Evolutionary conservation across 2,888 invertebrate species (phyloP).

Genomic region (Mycalesis mineus): DNA sequence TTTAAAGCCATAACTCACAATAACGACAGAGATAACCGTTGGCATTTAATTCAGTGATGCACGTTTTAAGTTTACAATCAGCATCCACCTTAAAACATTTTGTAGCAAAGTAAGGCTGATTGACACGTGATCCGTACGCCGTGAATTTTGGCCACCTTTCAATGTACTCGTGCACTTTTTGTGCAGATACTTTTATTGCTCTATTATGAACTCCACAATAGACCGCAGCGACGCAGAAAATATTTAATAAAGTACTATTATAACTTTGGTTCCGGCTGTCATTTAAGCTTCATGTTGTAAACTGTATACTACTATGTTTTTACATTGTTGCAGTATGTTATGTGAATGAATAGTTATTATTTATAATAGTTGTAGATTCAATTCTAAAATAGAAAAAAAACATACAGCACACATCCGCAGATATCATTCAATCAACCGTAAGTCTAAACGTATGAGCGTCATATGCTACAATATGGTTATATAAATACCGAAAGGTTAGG

Average conservation of each 20-base stretch:
- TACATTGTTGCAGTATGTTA: too few relatives aligned
- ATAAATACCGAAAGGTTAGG: too few relatives aligned
- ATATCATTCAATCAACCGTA: too few relatives aligned
- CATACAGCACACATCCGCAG: too few relatives aligned
- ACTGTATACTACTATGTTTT: neutral
- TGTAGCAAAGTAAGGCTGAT: slow-evolving; percentile 57
- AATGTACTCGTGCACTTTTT: slow-evolving; percentile 52
- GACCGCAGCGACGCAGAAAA: slow-evolving; percentile 63
- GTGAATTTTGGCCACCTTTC: slow-evolving; percentile 55
- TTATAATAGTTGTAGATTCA: too few relatives aligned
- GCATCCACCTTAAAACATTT: slow-evolving; percentile 1
- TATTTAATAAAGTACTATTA: slow-evolving; percentile 66
- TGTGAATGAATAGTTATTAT: too few relatives aligned
- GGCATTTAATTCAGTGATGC: neutral
- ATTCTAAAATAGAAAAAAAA: too few relatives aligned
- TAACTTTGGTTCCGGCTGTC: slow-evolving; percentile 15
- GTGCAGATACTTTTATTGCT: slow-evolving; percentile 61
- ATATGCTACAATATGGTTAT: too few relatives aligned
- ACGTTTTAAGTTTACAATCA: neutral
- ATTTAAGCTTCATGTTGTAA: neutral
- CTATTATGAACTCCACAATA: slow-evolving; percentile 60
- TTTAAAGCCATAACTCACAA: too few relatives aligned
- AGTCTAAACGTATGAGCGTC: too few relatives aligned
- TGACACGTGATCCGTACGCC: slow-evolving; percentile 69
- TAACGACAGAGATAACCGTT: too few relatives aligned